These are phyloP conservation scores for Coptotermes formosanus DNA, from an alignment of 1,140 invertebrate species.

Conservation along the genomic window DNA sequence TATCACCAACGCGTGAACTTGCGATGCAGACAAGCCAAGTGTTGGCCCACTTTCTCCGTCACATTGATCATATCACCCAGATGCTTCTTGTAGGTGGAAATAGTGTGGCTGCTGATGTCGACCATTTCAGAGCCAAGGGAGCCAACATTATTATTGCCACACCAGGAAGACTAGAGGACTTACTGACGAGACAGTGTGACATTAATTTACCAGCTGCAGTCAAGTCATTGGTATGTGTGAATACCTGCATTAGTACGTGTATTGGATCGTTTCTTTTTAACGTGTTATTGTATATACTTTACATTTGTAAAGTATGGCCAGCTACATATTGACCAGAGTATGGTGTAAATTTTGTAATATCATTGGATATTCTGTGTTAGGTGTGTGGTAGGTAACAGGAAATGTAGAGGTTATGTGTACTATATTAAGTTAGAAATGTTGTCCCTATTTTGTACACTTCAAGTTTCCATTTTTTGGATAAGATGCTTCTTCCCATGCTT, in stretches of 20 bases:
- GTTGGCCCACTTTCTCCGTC: constrained; percentile 58
- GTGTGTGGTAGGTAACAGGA: too few species aligned
- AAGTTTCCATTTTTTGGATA: too few species aligned
- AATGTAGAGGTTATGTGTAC: too few species aligned
- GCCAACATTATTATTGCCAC: constrained; percentile 88
- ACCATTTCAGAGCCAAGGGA: constrained; percentile 65
- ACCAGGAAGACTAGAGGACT: constrained; percentile 87
- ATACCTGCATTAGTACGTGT: too few species aligned
- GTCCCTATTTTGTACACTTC: too few species aligned
- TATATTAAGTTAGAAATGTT: too few species aligned
- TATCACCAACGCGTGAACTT: constrained; percentile 92
- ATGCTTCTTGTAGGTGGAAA: constrained; percentile 80
- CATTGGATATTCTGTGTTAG: too few species aligned
- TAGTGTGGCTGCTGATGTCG: constrained; percentile 69
- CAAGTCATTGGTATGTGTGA: constrained; percentile 65
- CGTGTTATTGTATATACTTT: not conserved
- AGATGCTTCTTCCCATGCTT: too few species aligned
- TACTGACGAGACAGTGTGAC: constrained; percentile 66
- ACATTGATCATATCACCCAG: constrained; percentile 45
- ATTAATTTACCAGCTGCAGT: constrained; percentile 64
- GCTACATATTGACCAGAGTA: too few species aligned
- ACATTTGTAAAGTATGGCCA: too few species aligned
- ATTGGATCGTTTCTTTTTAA: not conserved
- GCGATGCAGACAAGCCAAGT: constrained; percentile 86
- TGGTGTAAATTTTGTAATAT: too few species aligned